Percentiles rank a stretch among this genome's conserved stretches.
These are phyloP conservation scores for Tetramorium simillimum DNA, from an alignment of 1,140 invertebrate species.

Conservation along the genomic window DNA sequence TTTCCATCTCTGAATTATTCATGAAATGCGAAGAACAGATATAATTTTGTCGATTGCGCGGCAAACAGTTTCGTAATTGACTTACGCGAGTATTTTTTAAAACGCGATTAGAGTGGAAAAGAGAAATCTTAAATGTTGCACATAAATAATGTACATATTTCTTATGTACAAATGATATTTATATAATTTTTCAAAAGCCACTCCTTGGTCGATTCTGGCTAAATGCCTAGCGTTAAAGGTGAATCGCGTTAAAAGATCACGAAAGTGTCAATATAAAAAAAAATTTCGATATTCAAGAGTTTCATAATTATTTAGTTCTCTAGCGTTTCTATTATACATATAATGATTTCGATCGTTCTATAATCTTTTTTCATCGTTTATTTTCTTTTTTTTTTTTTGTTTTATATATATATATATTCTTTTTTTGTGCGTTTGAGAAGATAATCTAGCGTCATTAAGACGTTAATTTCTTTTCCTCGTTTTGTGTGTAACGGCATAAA, in stretches of 20 bases:
- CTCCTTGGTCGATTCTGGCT: slow-evolving; percentile 36
- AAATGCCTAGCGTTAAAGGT: background rate
- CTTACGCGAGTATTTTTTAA: background rate
- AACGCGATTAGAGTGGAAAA: background rate
- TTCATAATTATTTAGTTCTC: background rate
- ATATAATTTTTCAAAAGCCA: slow-evolving; percentile 39
- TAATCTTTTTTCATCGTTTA: slow-evolving; percentile 27
- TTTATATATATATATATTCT: background rate
- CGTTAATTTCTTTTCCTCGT: background rate
- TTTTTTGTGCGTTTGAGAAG: background rate
- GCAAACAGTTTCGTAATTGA: background rate
- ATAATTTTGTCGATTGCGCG: background rate
- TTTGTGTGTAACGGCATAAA: background rate
- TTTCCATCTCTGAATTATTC: slow-evolving; percentile 22
- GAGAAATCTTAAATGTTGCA: background rate
- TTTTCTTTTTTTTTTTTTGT: background rate
- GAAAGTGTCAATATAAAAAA: background rate
- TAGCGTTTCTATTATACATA: background rate
- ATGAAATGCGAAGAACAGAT: background rate
- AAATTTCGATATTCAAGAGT: background rate
- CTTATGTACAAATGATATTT: slow-evolving; percentile 26
- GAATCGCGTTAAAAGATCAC: background rate
- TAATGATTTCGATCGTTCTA: background rate
- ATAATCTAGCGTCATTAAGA: background rate
- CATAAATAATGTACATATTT: background rate